A percentile compares a stretch with the other conserved stretches of the same genome.
Conservation (phyloP, 2,888 invertebrate species). For the Pterostichus madidus region DNA sequence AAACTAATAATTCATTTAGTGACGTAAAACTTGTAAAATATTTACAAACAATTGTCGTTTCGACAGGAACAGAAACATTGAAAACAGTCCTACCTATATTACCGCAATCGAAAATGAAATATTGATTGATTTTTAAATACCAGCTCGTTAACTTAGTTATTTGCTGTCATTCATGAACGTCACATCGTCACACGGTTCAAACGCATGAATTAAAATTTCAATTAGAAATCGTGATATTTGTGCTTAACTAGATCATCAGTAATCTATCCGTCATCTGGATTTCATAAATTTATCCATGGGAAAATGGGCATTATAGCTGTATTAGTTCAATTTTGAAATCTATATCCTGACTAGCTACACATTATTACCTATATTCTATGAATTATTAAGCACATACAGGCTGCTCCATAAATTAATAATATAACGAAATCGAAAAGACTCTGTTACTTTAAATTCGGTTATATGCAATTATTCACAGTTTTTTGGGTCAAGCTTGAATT, state of each 20-base stretch:
- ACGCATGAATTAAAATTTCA: slow-evolving; percentile 47
- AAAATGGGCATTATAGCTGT: background rate
- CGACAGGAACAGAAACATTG: background rate
- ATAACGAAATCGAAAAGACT: too few species aligned
- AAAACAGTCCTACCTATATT: background rate
- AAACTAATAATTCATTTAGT: too few species aligned
- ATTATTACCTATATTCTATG: too few species aligned
- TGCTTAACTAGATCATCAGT: slow-evolving; percentile 36
- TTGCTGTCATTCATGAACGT: slow-evolving; percentile 30
- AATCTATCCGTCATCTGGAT: slow-evolving; percentile 52
- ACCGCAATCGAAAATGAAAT: slow-evolving; percentile 28
- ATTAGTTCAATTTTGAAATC: slow-evolving; percentile 1
- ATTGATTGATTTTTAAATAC: slow-evolving; percentile 50
- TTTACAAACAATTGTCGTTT: too few species aligned
- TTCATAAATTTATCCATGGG: slow-evolving; percentile 1
- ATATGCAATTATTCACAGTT: too few species aligned
- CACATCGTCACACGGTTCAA: slow-evolving; percentile 11
- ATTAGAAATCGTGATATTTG: slow-evolving; percentile 50
- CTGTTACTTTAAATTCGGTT: too few species aligned
- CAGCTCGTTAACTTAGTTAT: slow-evolving; percentile 41
- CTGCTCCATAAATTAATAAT: too few species aligned
- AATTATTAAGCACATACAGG: too few species aligned
- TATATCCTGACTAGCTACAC: background rate
- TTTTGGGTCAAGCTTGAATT: too few species aligned
- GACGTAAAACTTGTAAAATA: too few species aligned